A percentile compares a stretch with the other conserved stretches of the same genome.
Evolutionary conservation across 2,888 invertebrate species (phyloP).

Genomic region (Steinernema carpocapsae): DNA sequence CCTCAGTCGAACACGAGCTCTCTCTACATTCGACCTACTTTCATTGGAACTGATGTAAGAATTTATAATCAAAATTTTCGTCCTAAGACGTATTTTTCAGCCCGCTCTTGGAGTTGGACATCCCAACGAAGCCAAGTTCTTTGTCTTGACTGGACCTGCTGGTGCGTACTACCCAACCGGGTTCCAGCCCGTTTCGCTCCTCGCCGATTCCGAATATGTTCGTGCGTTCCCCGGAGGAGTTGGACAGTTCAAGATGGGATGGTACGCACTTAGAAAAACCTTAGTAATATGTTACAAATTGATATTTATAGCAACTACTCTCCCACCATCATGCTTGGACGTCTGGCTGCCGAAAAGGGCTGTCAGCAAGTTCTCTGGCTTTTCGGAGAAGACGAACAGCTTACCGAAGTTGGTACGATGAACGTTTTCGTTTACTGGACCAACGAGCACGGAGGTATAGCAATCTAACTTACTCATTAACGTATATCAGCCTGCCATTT

Average conservation of each 20-base stretch:
- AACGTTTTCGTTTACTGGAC: slow-evolving; percentile 88
- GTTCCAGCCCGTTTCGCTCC: slow-evolving; percentile 78
- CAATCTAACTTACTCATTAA: background rate
- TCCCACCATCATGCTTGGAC: slow-evolving; percentile 73
- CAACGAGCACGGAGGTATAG: slow-evolving; percentile 86
- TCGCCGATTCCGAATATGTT: slow-evolving; percentile 86
- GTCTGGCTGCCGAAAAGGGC: slow-evolving; percentile 80
- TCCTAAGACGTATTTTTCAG: slow-evolving; percentile 72
- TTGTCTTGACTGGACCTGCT: slow-evolving; percentile 88
- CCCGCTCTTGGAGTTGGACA: slow-evolving; percentile 88
- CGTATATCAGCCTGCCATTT: background rate
- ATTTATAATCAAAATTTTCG: slow-evolving; percentile 48
- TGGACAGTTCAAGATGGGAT: slow-evolving; percentile 92
- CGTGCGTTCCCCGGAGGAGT: slow-evolving; percentile 85
- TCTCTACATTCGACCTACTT: slow-evolving; percentile 91
- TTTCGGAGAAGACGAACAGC: slow-evolving; percentile 86
- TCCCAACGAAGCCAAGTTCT: slow-evolving; percentile 86
- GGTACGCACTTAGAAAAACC: slow-evolving; percentile 74
- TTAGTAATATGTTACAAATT: background rate
- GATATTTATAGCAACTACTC: slow-evolving; percentile 72
- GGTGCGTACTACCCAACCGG: slow-evolving; percentile 84
- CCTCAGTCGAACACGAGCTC: slow-evolving; percentile 85
- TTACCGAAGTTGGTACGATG: slow-evolving; percentile 98
- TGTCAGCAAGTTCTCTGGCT: slow-evolving; percentile 94
- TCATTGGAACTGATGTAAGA: slow-evolving; percentile 94